Base-by-base conservation (phyloP, 2,797 vertebrate genomes). In the Danio kyathit region DNA sequence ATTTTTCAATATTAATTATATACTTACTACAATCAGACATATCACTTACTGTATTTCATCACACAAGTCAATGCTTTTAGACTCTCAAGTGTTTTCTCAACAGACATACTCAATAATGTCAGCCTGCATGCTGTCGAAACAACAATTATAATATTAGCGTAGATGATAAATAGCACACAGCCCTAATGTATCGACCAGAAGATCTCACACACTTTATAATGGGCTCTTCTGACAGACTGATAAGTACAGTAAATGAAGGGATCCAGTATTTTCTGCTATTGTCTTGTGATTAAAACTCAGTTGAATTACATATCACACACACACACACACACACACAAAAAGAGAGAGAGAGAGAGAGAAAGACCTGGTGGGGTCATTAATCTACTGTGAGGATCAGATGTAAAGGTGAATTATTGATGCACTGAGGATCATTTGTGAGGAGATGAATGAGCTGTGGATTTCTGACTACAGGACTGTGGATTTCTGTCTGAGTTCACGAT, bases 401-500 rank as follows among this genome's bases (percentile, higher is more conserved):
- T 90, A 90, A 85, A 79, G 83, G 76, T 94, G 86, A 93, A 92
- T 93, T 93, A 93, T 94, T 93, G 89, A 94, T 93, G 83, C 85
- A 76, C 44, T 79, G 82, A 87, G 74, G 74, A 81, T 81, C 60
- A 86, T 84, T 81, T 81, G 79, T 43, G 41, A 59, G 51, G 76
- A 83, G 75, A 83, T 44, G 79, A 79, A 83, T 82, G 79, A 79
- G 52, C 52, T 75, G 13, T 59, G 49, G 7, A 12, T 82, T 83
- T 75, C 78, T 52, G 57, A 74, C 38, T 13, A n/a, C 38, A 16
- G 13, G 12, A 48, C 38, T 41, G 59, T 69, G 14, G 51, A 67
- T 57, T 69, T 44, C 63, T 52, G 29, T 63, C 64, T 10, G 46
- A n/a, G 10, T 38, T 54, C 57, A 46, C 5, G 4, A 52, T 64